Conservation (phyloP, 2,113 vertebrate species). For the Jaculus jaculus region DNA sequence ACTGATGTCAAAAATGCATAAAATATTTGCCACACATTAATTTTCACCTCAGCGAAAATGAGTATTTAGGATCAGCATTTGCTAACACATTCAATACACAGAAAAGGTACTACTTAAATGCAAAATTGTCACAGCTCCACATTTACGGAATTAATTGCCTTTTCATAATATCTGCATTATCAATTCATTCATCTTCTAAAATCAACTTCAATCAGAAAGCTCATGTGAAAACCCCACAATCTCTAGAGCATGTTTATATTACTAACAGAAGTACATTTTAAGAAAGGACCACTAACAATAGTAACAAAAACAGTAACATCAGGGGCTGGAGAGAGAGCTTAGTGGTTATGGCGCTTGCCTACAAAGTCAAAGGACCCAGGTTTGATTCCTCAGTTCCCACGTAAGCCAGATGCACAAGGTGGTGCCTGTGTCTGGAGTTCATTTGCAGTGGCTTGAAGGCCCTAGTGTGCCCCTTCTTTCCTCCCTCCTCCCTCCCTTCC, state of each 20-base stretch:
- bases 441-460: no score
- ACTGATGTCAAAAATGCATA: conserved; percentile 14
- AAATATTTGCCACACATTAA: neutral
- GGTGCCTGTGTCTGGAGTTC: no score
- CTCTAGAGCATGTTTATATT: neutral
- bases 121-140: neutral
- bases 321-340: no score
- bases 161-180: neutral
- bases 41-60: neutral
- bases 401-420: no score
- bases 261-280: neutral
- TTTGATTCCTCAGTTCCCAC: no score
- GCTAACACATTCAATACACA: neutral
- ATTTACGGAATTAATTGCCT: conserved; percentile 16
- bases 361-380: no score
- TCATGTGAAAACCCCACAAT: conserved; percentile 10
- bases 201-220: conserved; percentile 31
- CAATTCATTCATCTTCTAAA: conserved; percentile 4
- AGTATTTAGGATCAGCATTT: conserved; percentile 10
- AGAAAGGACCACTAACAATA: neutral
- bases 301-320: neutral
- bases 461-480: no score
- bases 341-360: no score
- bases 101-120: neutral
- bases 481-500: no score